A percentile compares a stretch with the other conserved stretches of the same genome.
These are phyloP conservation scores for Littorina saxatilis DNA, from an alignment of 1,140 invertebrate species.

Conservation along the genomic window DNA sequence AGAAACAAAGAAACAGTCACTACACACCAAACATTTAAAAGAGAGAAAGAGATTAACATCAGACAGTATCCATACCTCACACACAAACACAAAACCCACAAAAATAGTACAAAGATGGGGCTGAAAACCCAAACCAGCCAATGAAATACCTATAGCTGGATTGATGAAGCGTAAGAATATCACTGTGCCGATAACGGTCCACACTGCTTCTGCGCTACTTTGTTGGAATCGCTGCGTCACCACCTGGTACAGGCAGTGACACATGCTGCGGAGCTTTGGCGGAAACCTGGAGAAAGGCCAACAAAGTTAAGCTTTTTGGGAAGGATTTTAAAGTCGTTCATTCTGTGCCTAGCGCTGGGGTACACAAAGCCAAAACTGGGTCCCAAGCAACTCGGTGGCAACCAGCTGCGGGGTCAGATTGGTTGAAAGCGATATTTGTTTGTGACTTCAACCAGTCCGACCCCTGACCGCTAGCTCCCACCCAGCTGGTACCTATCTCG, in stretches of 20 bases:
- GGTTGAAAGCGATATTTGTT: too few relatives aligned
- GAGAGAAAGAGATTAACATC: neutral
- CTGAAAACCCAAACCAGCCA: slow-evolving; percentile 6
- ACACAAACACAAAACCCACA: too few relatives aligned
- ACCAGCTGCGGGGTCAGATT: too few relatives aligned
- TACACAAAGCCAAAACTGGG: too few relatives aligned
- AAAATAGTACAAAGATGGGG: neutral
- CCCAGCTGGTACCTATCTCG: too few relatives aligned
- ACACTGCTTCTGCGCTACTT: slow-evolving; percentile 74
- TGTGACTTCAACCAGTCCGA: too few relatives aligned
- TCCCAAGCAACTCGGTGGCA: too few relatives aligned
- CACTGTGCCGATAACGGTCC: slow-evolving; percentile 87
- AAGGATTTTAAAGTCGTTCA: too few relatives aligned
- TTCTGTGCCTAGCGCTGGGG: too few relatives aligned
- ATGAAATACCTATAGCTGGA: slow-evolving; percentile 90
- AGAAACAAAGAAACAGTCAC: neutral
- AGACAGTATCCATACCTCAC: neutral
- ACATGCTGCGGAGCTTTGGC: slow-evolving; percentile 96
- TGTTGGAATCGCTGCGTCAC: slow-evolving; percentile 86
- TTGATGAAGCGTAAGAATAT: slow-evolving; percentile 98
- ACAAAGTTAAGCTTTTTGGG: slow-evolving; percentile 26
- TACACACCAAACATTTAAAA: neutral
- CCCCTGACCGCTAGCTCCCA: too few relatives aligned
- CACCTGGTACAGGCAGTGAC: slow-evolving; percentile 97
- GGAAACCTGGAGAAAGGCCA: slow-evolving; percentile 82